A percentile compares a stretch with the other conserved stretches of the same genome.
phyloP scores from a whole-genome alignment of 2,113 vertebrate genomes.

The Apodemus sylvaticus region DNA sequence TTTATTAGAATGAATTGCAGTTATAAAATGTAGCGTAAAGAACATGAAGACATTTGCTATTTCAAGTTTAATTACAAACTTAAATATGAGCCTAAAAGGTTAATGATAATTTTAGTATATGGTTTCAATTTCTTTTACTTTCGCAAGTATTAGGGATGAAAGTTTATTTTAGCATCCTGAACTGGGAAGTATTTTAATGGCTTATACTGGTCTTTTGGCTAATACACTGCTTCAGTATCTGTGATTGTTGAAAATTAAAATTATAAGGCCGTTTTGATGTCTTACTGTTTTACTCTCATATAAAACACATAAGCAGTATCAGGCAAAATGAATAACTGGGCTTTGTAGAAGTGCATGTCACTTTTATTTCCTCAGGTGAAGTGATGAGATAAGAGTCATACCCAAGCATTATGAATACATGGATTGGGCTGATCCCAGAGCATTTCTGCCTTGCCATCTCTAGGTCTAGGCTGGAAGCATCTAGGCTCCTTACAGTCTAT shows the following conservation, averaged over 20 bases:
- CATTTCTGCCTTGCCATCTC: too few relatives aligned
- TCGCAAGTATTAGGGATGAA: not conserved
- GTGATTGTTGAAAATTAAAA: not conserved
- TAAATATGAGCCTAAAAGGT: constrained; percentile 9
- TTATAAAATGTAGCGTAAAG: not conserved
- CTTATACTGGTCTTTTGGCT: not conserved
- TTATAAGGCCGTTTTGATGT: not conserved
- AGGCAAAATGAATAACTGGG: not conserved
- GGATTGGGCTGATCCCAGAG: too few relatives aligned
- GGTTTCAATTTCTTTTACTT: not conserved
- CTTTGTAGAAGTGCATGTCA: not conserved
- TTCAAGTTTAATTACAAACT: not conserved
- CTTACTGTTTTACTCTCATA: not conserved
- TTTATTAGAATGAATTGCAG: not conserved
- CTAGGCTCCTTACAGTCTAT: too few relatives aligned
- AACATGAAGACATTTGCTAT: not conserved
- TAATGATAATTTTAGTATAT: not conserved
- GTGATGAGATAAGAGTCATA: too few relatives aligned
- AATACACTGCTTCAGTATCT: not conserved
- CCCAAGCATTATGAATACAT: too few relatives aligned
- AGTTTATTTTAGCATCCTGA: not conserved
- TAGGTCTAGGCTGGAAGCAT: too few relatives aligned
- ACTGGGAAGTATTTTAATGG: not conserved
- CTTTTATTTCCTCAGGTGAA: too few relatives aligned
- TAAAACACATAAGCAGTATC: not conserved